Percentiles rank a stretch among this genome's conserved stretches.
phyloP scores from a whole-genome alignment of 1,140 invertebrate species.

The Ectropis grisescens region DNA sequence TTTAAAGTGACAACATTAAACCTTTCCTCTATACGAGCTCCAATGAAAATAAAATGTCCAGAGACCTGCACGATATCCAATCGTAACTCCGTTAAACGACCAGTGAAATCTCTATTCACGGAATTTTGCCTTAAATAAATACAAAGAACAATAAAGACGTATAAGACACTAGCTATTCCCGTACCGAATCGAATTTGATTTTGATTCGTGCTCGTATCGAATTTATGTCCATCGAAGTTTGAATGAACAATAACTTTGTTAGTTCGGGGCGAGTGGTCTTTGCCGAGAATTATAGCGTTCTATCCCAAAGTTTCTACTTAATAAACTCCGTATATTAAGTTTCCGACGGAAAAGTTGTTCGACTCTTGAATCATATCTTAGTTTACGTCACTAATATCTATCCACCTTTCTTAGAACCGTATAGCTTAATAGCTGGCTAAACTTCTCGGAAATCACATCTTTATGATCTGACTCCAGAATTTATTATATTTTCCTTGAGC shows the following conservation, averaged over 20 bases:
- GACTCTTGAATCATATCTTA: no score
- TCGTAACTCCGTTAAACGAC: constrained; percentile 10
- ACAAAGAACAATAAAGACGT: constrained; percentile 13
- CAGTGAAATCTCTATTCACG: constrained; percentile 10
- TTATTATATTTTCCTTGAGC: no score
- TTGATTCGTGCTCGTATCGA: constrained; percentile 15
- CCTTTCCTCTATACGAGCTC: constrained; percentile 3
- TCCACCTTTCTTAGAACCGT: no score
- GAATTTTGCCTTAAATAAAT: constrained; percentile 12
- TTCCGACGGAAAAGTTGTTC: no score
- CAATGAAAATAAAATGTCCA: constrained; percentile 8
- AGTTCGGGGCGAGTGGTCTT: constrained; percentile 12
- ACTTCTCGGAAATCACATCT: no score
- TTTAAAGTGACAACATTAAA: constrained; percentile 36
- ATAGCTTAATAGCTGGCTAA: no score
- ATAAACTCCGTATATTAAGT: neutral
- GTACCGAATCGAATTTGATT: constrained; percentile 15
- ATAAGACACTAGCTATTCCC: constrained; percentile 4
- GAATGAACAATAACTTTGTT: constrained; percentile 19
- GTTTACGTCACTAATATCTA: no score
- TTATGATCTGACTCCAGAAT: no score
- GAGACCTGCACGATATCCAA: no score
- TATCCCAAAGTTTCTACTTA: constrained; percentile 4
- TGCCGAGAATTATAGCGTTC: constrained; percentile 11
- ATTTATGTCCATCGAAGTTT: constrained; percentile 22